Evolutionary conservation across 2,797 vertebrate genomes (phyloP), one percentile per base, ranked within the genome.

Genomic region (Sternotherus odoratus): DNA sequence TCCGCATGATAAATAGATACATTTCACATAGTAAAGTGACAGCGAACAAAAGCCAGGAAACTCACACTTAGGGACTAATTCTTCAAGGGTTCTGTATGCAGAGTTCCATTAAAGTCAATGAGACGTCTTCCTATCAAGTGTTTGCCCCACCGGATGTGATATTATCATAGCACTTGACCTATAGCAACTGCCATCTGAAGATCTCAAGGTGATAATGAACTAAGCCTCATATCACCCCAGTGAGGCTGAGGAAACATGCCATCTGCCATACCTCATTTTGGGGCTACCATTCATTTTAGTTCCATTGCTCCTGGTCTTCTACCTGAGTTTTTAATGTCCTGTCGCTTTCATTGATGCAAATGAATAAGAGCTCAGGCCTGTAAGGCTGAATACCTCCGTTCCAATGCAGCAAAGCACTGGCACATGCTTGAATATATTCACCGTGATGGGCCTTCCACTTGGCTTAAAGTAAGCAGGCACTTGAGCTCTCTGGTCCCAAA

Each of bases 1-100:
- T 86, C 4, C 91, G 92, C 94, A 95, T 77, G 81, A 89, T 96
- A 80, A 90, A 90, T 93, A 79, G 79, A 79, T 83, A 84, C 80
- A 89, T 90, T 91, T 88, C 87, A 86, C 50, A 56, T 83, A 92
- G 92, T 57, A 88, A 83, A 86, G 81, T 19, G 82, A 85, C 83
- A 83, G 85, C 92, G 89, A 95, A 79, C 63, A 85, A 92, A 94
- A 82, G 77, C 77, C 53, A 69, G 24, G 82, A 87, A 86, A 81
- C 12, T 82, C 77, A 39, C 46, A 69, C 88, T 84, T 87, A 83
- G 83, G 51, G 87, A 51, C 77, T 91, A 75, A 49, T 79, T 85
- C 24, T 33, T 0, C n/a, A 46, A 86, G 30, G 85, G 85, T 81
- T 39, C 0, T 1, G 33, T 79, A 12, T 49, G 36, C 86, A 79